Base-by-base conservation (phyloP, 1,140 invertebrate species). In the Coenobita brevimanus region DNA sequence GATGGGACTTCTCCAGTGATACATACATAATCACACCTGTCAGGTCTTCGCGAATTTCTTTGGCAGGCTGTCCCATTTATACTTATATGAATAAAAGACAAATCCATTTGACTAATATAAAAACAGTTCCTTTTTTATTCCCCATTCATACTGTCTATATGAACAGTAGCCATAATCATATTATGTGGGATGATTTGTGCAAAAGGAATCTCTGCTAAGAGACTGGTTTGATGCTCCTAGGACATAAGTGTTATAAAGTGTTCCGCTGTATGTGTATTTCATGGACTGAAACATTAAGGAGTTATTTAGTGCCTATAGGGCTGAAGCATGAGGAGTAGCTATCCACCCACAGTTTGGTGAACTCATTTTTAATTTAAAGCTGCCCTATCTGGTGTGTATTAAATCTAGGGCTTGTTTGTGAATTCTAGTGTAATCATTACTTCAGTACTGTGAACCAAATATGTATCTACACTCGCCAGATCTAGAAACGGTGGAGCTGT, bases 261-360 rank as follows among this genome's bases (percentile, higher is more conserved):
- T 78, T 46, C 75, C 6, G n/a, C 46, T 78, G 43, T 78, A 78
- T 24, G 75, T 78, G 30, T 78, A 78, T 78, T 78, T 33, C 36
- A 78, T 78, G 2, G 75, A 21, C n/a, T 43, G 1, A 38, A 54
- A 3, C 6, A 30, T 10, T 2, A 78, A 41, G 1, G 75, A 78
- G 10, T 43, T n/a, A 46, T 78, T 41, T 24, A 78, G 17, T 27
- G 75, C 38, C 2, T 17, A 21, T 46, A 78, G n/a, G n/a, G 75
- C 75, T 1, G 75, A 78, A 2, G 38, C 36, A 41, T 78, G 75
- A 13, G 75, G 75, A 6, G 46, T 30, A 21, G 46, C 75, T 33
- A 46, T 78, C 75, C 4, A 78, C 24, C 75, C 38, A 54, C 46
- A 78, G 30, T 46, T 78, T 21, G 46, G 36, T 21, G 41, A 78